Evolutionary conservation across 2,113 vertebrate species (phyloP), one percentile per base, ranked within the genome.

Genomic region (Bos javanicus): DNA sequence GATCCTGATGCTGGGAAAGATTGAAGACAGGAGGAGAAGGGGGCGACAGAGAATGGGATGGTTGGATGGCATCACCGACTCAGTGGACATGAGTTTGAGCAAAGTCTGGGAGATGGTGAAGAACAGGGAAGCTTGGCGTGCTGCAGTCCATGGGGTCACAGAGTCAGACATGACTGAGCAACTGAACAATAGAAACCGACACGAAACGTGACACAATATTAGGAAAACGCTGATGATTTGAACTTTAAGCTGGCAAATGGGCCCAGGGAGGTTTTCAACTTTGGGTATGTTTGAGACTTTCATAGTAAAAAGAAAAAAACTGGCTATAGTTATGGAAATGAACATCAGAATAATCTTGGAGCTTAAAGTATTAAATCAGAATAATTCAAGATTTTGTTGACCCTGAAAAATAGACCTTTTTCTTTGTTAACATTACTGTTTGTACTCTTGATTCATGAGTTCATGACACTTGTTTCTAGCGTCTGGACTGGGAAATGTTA

Each of bases 11-110:
- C 67, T 71, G 19, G 10, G 67, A 39, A 36, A 71, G 67, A 39
- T 39, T 21, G 67, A 39, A 39, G 67, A 21, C n/a, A 71, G 5
- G n/a, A 36, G 2, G n/a, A 71, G 67, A 71, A 71, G 10, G 19
- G 9, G 5, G 5, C 0, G 0, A 39, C 19, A 71, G 10, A 71
- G 67, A 4, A 36, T 39, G 19, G 36, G n/a, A 36, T 39, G 67
- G n/a, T 5, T 39, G n/a, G 67, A 71, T 39, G 19, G 67, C 67
- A 39, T 39, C 10, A 23, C n/a, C 1, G 0, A 39, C 9, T 71
- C 67, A 71, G 19, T 23, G n/a, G 67, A 71, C n/a, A 71, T 71
- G n/a, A 39, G n/a, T 71, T 23, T 12, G 19, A 39, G 19, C 67
- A 39, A 71, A 39, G 16, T 71, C 5, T 71, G 10, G 67, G 67